A percentile compares a stretch with the other conserved stretches of the same genome.
Evolutionary conservation across 1,140 invertebrate species (phyloP).

Genomic region (Drosophila mayri): DNA sequence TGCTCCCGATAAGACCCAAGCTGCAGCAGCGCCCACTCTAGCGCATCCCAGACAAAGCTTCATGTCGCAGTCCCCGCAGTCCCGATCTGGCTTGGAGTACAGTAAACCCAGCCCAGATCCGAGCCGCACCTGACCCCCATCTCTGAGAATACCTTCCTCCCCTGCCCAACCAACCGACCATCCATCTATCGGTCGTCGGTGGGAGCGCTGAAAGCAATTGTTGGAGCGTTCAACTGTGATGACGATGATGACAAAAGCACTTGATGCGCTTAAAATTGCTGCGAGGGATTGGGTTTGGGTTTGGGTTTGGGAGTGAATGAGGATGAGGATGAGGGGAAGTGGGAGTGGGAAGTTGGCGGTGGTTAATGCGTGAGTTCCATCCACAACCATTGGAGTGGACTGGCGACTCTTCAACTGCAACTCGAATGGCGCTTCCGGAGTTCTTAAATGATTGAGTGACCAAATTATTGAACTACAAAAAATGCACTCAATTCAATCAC

Average conservation of each 20-base stretch:
- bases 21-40: slow-evolving; percentile 28
- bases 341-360: background rate
- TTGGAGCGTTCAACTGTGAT: slow-evolving; percentile 62
- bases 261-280: slow-evolving; percentile 56
- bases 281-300: background rate
- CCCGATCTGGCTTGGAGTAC: background rate
- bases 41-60: slow-evolving; percentile 40
- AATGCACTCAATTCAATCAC: slow-evolving; percentile 18
- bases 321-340: background rate
- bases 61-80: background rate
- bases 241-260: slow-evolving; percentile 58
- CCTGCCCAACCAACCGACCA: background rate
- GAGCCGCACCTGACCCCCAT: slow-evolving; percentile 34
- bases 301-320: slow-evolving; percentile 1
- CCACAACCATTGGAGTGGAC: slow-evolving; percentile 8
- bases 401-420: slow-evolving; percentile 17
- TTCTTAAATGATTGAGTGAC: background rate
- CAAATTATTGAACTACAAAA: slow-evolving; percentile 10
- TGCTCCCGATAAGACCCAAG: slow-evolving; percentile 16
- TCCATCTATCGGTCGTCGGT: slow-evolving; percentile 1
- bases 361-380: slow-evolving; percentile 40
- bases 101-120: slow-evolving; percentile 21
- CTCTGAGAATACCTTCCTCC: background rate
- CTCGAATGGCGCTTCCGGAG: background rate
- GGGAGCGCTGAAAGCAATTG: slow-evolving; percentile 49